Percentiles rank a stretch among this genome's conserved stretches.
Conservation (phyloP, 2,888 invertebrate genomes). For the Bombylius major region DNA sequence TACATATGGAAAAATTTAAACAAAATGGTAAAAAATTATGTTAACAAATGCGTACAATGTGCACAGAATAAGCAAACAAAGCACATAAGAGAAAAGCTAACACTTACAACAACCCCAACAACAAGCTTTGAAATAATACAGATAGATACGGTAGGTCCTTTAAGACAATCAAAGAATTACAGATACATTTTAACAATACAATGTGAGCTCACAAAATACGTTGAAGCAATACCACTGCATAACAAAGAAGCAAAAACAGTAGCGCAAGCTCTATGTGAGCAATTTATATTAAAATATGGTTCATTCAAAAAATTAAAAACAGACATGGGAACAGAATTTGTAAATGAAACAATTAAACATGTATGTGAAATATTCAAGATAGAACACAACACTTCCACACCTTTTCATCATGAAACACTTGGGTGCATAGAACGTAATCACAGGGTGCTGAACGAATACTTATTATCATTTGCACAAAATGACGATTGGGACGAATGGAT, state of each 20-base stretch:
- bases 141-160: neutral
- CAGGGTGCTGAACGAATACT: constrained; percentile 14
- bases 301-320: constrained; percentile 11
- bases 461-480: constrained; percentile 10
- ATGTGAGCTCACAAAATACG: constrained; percentile 4
- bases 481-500: constrained; percentile 13
- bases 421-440: constrained; percentile 16
- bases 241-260: constrained; percentile 18
- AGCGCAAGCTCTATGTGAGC: constrained; percentile 16
- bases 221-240: constrained; percentile 14
- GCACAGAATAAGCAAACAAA: neutral
- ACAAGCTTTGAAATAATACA: neutral
- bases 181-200: constrained; percentile 1
- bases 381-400: constrained; percentile 9
- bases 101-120: neutral
- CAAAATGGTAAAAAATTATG: too few relatives aligned
- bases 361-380: constrained; percentile 7
- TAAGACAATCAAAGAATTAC: neutral
- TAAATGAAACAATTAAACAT: constrained; percentile 3
- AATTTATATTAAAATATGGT: constrained; percentile 15
- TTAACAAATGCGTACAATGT: too few relatives aligned
- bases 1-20: too few relatives aligned
- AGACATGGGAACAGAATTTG: constrained; percentile 3
- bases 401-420: constrained; percentile 14
- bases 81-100: neutral